Evolutionary conservation across 2,888 invertebrate genomes (phyloP).

Genomic region (Marronus borbonicus): DNA sequence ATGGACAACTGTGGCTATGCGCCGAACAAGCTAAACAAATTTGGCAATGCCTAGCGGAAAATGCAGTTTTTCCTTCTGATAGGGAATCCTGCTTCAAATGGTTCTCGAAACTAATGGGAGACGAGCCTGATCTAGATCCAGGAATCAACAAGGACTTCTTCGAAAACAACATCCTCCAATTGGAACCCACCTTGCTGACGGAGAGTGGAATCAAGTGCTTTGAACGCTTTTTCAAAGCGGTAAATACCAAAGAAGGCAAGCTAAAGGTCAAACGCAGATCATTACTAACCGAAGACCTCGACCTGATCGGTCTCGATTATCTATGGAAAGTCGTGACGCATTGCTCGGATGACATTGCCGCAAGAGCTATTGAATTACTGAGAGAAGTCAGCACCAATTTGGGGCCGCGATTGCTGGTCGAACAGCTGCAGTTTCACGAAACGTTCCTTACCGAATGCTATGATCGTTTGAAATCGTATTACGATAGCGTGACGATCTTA

Average conservation of each 20-base stretch:
- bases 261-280: conserved; percentile 89
- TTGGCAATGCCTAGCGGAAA: conserved; percentile 96
- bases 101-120: conserved; percentile 98
- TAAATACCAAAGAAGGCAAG: conserved; percentile 96
- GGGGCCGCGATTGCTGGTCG: conserved; percentile 87
- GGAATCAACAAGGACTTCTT: conserved; percentile 97
- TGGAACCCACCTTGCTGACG: conserved; percentile 92
- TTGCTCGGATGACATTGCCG: conserved; percentile 93
- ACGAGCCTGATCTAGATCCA: conserved; percentile 97
- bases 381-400: conserved; percentile 96
- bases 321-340: conserved; percentile 90
- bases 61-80: conserved; percentile 92
- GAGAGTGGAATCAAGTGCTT: conserved; percentile 96
- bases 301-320: conserved; percentile 96
- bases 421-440: conserved; percentile 88
- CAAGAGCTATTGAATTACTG: conserved; percentile 91
- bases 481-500: conserved; percentile 84
- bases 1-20: conserved; percentile 97
- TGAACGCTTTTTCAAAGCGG: conserved; percentile 92
- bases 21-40: conserved; percentile 98
- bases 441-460: conserved; percentile 94
- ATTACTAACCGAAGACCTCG: conserved; percentile 92
- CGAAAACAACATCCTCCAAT: conserved; percentile 92
- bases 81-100: conserved; percentile 98
- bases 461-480: conserved; percentile 88